Conservation (phyloP, 1,140 invertebrate genomes). For the Carposina sasakii region DNA sequence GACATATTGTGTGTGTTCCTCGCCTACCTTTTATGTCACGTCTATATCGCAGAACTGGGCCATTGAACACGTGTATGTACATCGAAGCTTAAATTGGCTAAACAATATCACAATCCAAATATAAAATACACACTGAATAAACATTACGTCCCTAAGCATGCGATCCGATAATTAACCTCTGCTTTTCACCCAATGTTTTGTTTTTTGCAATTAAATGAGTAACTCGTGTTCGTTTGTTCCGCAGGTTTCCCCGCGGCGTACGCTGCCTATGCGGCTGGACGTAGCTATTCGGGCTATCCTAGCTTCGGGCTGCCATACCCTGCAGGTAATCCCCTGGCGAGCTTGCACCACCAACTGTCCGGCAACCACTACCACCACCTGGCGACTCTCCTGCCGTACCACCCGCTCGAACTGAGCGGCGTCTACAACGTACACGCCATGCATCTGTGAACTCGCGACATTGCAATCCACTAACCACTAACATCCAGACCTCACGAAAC, state of each 20-base stretch:
- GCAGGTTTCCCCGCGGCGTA: conserved; percentile 94
- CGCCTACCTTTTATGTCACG: conserved; percentile 51
- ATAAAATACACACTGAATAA: too few relatives aligned
- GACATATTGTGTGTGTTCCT: conserved; percentile 39
- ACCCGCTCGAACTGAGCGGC: conserved; percentile 77
- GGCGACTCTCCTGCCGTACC: conserved; percentile 76
- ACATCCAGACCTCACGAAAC: conserved; percentile 29
- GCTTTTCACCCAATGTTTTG: conserved; percentile 20
- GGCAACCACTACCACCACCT: conserved; percentile 78
- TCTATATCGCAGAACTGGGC: conserved; percentile 56
- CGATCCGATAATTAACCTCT: conserved; percentile 30
- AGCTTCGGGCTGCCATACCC: conserved; percentile 97
- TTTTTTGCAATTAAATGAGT: conserved; percentile 23
- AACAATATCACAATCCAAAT: too few relatives aligned
- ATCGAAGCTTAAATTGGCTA: too few relatives aligned
- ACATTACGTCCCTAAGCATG: conserved; percentile 30
- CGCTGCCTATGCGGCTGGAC: conserved; percentile 93
- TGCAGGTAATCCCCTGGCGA: conserved; percentile 91
- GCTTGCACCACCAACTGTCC: conserved; percentile 78
- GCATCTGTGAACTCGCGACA: conserved; percentile 83
- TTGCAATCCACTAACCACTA: conserved; percentile 69
- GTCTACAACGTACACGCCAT: conserved; percentile 83
- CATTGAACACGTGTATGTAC: conserved; percentile 41
- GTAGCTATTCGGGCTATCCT: conserved; percentile 95
- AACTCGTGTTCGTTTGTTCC: conserved; percentile 69